Evolutionary conservation across 1,140 invertebrate genomes (phyloP).

Genomic region (Drosophila bocqueti): DNA sequence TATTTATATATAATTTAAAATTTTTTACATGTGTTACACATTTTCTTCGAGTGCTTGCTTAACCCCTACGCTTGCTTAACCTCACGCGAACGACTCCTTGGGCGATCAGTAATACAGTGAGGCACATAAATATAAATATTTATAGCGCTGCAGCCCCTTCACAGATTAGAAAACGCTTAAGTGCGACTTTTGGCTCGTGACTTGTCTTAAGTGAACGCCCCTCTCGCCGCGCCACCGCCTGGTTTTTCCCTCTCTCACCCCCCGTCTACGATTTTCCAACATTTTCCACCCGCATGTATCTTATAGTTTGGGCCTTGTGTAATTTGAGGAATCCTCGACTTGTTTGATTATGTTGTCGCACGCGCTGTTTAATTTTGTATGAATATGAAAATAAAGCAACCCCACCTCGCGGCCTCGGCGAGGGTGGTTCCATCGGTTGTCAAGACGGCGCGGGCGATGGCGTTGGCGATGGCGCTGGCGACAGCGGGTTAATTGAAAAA

Average conservation of each 20-base stretch:
- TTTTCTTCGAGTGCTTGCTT: slow-evolving; percentile 2
- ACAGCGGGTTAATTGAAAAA: slow-evolving; percentile 76
- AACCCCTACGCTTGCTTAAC: no score
- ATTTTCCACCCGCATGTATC: slow-evolving; percentile 62
- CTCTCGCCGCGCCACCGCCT: neutral
- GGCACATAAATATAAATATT: slow-evolving; percentile 80
- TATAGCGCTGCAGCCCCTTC: slow-evolving; percentile 70
- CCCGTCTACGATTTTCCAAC: neutral
- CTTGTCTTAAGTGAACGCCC: slow-evolving; percentile 75
- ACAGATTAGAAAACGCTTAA: slow-evolving; percentile 81
- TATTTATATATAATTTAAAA: fast-evolving
- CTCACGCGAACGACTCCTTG: neutral
- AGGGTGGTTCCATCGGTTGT: slow-evolving; percentile 18
- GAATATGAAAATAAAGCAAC: slow-evolving; percentile 73
- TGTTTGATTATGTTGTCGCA: slow-evolving; percentile 84
- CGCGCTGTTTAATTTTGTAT: slow-evolving; percentile 81
- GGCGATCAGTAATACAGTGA: slow-evolving; percentile 38
- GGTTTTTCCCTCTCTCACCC: slow-evolving; percentile 17
- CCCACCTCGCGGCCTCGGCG: neutral
- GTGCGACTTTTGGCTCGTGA: slow-evolving; percentile 83
- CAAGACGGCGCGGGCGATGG: neutral
- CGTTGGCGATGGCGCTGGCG: neutral
- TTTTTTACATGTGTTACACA: no score
- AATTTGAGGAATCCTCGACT: slow-evolving; percentile 69
- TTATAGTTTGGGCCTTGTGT: slow-evolving; percentile 75